Evolutionary conservation across 2,113 vertebrate genomes (phyloP).

Genomic region (Corapipo altera): DNA sequence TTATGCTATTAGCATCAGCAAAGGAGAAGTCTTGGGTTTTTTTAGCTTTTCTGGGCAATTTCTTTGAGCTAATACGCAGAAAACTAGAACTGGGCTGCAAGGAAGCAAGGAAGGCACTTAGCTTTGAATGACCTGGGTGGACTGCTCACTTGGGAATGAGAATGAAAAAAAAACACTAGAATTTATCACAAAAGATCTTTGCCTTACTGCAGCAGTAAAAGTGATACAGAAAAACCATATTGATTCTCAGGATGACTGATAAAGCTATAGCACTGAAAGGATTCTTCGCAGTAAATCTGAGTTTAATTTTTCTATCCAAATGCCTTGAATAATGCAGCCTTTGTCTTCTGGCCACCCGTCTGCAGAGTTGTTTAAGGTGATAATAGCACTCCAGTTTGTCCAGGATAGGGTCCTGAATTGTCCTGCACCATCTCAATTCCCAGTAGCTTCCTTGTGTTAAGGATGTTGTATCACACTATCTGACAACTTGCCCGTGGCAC

Average conservation of each 20-base stretch:
- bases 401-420: background rate
- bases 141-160: slow-evolving; percentile 19
- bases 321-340: slow-evolving; percentile 17
- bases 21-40: background rate
- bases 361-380: slow-evolving; percentile 20
- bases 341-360: background rate
- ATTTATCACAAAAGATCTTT: slow-evolving; percentile 45
- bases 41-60: slow-evolving; percentile 6
- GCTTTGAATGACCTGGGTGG: slow-evolving; percentile 13
- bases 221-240: slow-evolving; percentile 41
- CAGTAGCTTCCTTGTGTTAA: background rate
- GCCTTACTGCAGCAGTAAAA: slow-evolving; percentile 3
- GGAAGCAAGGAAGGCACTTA: slow-evolving; percentile 7
- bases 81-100: background rate
- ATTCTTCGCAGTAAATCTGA: slow-evolving; percentile 20
- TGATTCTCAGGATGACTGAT: slow-evolving; percentile 41
- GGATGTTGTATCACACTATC: slow-evolving; percentile 26
- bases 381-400: slow-evolving; percentile 6
- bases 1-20: background rate
- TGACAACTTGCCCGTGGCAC: slow-evolving; percentile 48
- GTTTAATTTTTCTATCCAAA: slow-evolving; percentile 63
- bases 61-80: slow-evolving; percentile 20
- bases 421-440: background rate
- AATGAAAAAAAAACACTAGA: slow-evolving; percentile 11
- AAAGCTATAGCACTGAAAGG: slow-evolving; percentile 29